A percentile compares a stretch with the other conserved stretches of the same genome.
Conservation (phyloP, 92 coral and sea anemone species). For the Zoanthus solanderi region DNA sequence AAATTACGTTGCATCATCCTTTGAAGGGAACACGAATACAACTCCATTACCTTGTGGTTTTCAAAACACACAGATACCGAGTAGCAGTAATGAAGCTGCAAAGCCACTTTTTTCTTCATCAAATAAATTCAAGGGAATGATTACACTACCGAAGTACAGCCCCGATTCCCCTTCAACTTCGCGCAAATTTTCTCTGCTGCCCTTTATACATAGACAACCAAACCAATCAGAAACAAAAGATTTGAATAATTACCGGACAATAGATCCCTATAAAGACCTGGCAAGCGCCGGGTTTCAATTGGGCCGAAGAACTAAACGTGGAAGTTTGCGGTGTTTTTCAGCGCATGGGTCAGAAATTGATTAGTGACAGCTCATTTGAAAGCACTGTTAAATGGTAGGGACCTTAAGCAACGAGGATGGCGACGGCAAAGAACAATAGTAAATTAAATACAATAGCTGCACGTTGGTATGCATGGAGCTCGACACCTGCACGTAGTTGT, state of each 20-base stretch:
- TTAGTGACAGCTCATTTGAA: slow-evolving; percentile 25
- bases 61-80: neutral
- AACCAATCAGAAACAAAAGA: slow-evolving; percentile 35
- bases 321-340: slow-evolving; percentile 45
- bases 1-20: neutral
- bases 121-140: neutral
- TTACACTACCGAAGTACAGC: neutral
- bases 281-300: slow-evolving; percentile 92
- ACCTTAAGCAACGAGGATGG: too few species aligned
- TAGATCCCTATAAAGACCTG: slow-evolving; percentile 80
- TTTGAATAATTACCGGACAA: slow-evolving; percentile 63
- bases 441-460: too few species aligned
- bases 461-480: too few species aligned
- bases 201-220: slow-evolving; percentile 73
- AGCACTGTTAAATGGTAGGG: neutral
- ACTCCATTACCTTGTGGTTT: neutral
- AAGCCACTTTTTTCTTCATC: neutral
- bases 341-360: slow-evolving; percentile 60
- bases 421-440: too few species aligned
- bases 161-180: slow-evolving; percentile 34
- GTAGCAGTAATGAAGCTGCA: neutral
- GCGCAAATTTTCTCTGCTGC: slow-evolving; percentile 68
- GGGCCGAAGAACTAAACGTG: slow-evolving; percentile 46
- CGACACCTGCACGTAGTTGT: too few species aligned
- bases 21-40: neutral